A percentile compares a stretch with the other conserved stretches of the same genome.
Conservation (phyloP, 2,888 invertebrate species). For the Drepana falcataria region DNA sequence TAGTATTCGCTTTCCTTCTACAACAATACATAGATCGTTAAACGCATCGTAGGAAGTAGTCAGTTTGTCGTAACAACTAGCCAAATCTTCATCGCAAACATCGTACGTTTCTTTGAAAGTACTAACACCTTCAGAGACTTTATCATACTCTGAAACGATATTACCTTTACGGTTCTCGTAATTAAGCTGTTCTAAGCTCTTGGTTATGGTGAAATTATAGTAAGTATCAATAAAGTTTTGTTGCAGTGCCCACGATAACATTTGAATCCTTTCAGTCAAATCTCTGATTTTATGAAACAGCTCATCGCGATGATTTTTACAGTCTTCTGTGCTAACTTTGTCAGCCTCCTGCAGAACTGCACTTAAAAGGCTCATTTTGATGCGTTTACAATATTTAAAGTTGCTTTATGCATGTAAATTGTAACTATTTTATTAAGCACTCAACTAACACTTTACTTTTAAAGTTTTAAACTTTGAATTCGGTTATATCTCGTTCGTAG, state of each 20-base stretch:
- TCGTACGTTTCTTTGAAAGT: conserved; percentile 33
- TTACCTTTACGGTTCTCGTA: conserved; percentile 56
- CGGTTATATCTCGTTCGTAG: neutral
- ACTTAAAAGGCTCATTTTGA: conserved; percentile 60
- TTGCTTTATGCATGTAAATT: no score
- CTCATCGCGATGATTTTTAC: conserved; percentile 50
- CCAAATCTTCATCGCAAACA: conserved; percentile 46
- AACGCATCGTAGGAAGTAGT: conserved; percentile 36
- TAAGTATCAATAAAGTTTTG: conserved; percentile 60
- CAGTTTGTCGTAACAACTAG: conserved; percentile 39
- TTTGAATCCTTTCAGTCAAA: conserved; percentile 53
- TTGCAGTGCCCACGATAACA: conserved; percentile 61
- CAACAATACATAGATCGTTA: conserved; percentile 44
- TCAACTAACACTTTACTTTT: no score
- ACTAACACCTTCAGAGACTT: conserved; percentile 33
- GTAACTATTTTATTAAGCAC: no score
- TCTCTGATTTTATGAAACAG: conserved; percentile 50
- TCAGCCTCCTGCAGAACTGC: conserved; percentile 57
- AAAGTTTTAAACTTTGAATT: conserved; percentile 14
- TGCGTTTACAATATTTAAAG: neutral
- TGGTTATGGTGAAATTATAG: conserved; percentile 53
- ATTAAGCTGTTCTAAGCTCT: conserved; percentile 64
- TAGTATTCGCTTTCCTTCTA: conserved; percentile 51
- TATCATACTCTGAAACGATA: conserved; percentile 43
- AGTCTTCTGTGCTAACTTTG: conserved; percentile 47